Evolutionary conservation across 2,797 vertebrate genomes (phyloP).

Genomic region (Pitangus sulphuratus): DNA sequence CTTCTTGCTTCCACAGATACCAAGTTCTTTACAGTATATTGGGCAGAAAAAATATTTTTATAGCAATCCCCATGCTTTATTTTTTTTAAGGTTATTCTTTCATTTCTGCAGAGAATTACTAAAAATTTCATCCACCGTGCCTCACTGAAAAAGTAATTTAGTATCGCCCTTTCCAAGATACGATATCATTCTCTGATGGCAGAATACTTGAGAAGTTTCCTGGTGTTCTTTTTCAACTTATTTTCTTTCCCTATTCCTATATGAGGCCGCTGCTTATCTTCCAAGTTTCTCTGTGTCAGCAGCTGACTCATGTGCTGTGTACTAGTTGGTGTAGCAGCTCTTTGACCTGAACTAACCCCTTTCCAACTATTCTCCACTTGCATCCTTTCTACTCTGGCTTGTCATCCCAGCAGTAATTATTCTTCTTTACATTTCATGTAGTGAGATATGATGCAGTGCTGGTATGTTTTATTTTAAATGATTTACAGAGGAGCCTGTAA

Average conservation of each 20-base stretch:
- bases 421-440: background rate
- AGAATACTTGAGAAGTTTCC: background rate
- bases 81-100: background rate
- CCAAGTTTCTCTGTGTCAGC: background rate
- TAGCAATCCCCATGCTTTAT: rapidly evolving
- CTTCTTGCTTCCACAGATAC: background rate
- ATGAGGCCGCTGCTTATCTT: background rate
- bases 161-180: background rate
- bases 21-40: background rate
- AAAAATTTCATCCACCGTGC: background rate
- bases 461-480: background rate
- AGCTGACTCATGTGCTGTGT: background rate
- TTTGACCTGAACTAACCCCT: conserved; percentile 1
- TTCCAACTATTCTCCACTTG: background rate
- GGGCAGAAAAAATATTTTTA: background rate
- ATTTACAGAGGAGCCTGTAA: background rate
- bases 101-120: background rate
- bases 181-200: background rate
- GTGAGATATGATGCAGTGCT: background rate
- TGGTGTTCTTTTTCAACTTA: background rate
- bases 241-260: background rate
- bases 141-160: background rate
- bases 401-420: background rate
- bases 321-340: background rate
- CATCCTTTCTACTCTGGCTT: background rate